phyloP scores from a whole-genome alignment of 2,888 invertebrate species.

The Leucania comma region DNA sequence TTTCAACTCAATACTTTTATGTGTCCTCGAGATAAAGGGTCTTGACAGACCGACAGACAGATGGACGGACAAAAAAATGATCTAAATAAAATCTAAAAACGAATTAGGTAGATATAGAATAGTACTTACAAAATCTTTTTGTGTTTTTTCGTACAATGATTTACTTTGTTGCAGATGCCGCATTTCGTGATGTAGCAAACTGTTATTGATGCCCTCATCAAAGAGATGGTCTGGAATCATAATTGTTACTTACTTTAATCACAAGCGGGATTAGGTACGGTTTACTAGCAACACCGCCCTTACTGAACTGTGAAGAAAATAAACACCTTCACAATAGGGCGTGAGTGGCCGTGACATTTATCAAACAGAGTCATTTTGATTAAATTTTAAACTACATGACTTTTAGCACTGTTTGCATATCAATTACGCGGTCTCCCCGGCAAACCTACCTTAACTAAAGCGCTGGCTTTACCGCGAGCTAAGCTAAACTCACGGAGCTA shows the following conservation, averaged over 20 bases:
- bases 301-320: slow-evolving; percentile 42
- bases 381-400: slow-evolving; percentile 85
- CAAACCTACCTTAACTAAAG: slow-evolving; percentile 10
- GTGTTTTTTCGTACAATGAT: slow-evolving; percentile 78
- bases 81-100: too few species aligned
- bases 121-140: slow-evolving; percentile 86
- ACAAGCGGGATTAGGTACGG: slow-evolving; percentile 42
- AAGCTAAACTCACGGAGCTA: neutral
- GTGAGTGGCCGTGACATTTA: slow-evolving; percentile 71
- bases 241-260: slow-evolving; percentile 33
- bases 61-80: too few species aligned
- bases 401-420: slow-evolving; percentile 78
- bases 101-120: neutral
- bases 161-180: slow-evolving; percentile 77
- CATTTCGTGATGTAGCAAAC: slow-evolving; percentile 82
- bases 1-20: too few species aligned
- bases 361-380: slow-evolving; percentile 84
- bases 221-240: slow-evolving; percentile 85
- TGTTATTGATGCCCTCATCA: slow-evolving; percentile 84
- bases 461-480: slow-evolving; percentile 4
- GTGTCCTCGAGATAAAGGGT: too few species aligned
- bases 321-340: slow-evolving; percentile 60
- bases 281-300: slow-evolving; percentile 18
- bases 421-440: slow-evolving; percentile 71
- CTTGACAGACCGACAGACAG: too few species aligned